Evolutionary conservation across 2,113 vertebrate species (phyloP).

Genomic region (Thamnophis sirtalis): DNA sequence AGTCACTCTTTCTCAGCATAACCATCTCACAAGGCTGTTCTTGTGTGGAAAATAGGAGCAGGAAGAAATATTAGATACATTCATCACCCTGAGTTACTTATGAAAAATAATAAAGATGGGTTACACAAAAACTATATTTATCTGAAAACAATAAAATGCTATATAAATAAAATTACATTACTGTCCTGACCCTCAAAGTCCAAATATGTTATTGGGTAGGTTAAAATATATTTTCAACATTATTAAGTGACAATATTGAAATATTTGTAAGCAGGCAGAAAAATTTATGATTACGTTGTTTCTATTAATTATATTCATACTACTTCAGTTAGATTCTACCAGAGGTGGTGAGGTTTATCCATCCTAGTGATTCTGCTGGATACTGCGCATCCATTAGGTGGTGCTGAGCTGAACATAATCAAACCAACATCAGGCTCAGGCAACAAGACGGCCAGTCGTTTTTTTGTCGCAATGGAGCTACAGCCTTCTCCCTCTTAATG

Average conservation of each 20-base stretch:
- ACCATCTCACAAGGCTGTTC: background rate
- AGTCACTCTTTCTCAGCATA: background rate
- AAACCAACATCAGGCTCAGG: background rate
- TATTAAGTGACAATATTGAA: conserved; percentile 1
- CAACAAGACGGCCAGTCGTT: background rate
- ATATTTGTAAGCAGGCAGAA: background rate
- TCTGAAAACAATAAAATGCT: background rate
- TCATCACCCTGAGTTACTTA: background rate
- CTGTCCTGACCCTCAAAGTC: background rate
- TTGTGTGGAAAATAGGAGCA: background rate
- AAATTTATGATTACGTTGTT: conserved; percentile 6
- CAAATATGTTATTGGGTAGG: background rate
- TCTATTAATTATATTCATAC: conserved; percentile 30
- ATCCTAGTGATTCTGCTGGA: background rate
- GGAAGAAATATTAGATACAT: background rate
- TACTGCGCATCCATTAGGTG: background rate
- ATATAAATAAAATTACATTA: background rate
- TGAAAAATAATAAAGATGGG: background rate
- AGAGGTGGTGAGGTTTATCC: background rate
- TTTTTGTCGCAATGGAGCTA: background rate
- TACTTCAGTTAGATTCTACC: conserved; percentile 6
- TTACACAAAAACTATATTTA: background rate
- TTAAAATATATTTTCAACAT: background rate
- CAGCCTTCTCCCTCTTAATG: too few species aligned
- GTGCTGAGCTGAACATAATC: background rate